phyloP scores from a whole-genome alignment of 2,113 vertebrate species.

The Peromyscus polionotus region DNA sequence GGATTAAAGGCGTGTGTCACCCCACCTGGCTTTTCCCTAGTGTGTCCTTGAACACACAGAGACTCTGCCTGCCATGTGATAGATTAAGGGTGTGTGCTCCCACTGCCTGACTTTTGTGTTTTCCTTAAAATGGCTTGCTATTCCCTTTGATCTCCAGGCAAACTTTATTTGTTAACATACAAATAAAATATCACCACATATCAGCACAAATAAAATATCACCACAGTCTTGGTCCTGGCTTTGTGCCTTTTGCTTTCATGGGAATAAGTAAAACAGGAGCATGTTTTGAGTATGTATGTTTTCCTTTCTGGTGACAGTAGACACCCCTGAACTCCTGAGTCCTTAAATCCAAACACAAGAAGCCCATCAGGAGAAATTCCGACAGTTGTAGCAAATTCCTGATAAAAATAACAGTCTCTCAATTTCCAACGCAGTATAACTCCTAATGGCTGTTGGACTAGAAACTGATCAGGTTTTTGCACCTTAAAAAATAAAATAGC shows the following conservation, averaged over 20 bases:
- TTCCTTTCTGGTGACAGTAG: background rate
- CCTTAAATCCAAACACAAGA: slow-evolving; percentile 56
- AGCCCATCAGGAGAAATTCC: slow-evolving; percentile 28
- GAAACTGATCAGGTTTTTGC: slow-evolving; percentile 51
- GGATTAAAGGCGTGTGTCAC: no score
- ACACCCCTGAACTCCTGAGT: slow-evolving; percentile 17
- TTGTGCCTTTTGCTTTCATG: background rate
- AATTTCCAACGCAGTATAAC: slow-evolving; percentile 38
- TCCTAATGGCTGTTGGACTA: slow-evolving; percentile 4
- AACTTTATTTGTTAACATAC: no score
- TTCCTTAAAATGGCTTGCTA: no score
- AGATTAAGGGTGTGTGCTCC: no score
- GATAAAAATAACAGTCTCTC: slow-evolving; percentile 43
- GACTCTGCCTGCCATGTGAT: no score
- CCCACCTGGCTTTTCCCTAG: no score
- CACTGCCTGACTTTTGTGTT: no score
- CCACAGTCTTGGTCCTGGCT: no score
- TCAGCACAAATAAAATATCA: no score
- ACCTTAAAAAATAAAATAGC: background rate
- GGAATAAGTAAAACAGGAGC: background rate
- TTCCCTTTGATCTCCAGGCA: no score
- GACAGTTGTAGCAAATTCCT: slow-evolving; percentile 26
- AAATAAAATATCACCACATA: no score
- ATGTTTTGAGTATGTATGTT: background rate
- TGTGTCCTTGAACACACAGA: no score